Base-by-base conservation (phyloP, 2,797 vertebrate species). In the Odontamblyopus lacepedii region DNA sequence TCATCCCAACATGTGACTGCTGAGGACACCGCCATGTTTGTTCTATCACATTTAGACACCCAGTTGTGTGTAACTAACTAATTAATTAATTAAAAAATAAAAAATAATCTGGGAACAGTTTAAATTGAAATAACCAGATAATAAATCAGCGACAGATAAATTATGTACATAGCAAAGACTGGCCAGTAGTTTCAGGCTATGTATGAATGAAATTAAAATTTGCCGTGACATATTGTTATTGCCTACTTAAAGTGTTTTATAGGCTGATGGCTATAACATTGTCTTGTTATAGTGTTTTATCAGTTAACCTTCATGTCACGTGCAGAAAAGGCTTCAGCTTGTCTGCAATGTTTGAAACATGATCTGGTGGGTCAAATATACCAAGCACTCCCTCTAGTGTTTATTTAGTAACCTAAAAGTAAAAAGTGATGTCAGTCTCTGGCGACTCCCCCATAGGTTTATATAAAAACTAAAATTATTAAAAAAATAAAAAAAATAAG, bases 321-420 rank as follows among this genome's bases (percentile, higher is more conserved):
- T 13, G 41, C 12, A 44, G 38, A 44, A 44, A 44, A 44, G 11
- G 11, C 41, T 44, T 44, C 51, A 53, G 19, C 51, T n/a, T n/a
- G 51, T n/a, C 51, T 53, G 18, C 19, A 53, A 53, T n/a, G 18
- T 53, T 7, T 51, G 48, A 16, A 51, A 15, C 13, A 4, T 48
- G 15, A 48, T 15, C 44, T 48, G 44, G 16, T 5, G 44, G 3
- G 13, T 48, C 44, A 15, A 15, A 48, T 48, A 55, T 23, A 55
- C 55, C 23, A 57, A 26, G 55, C 23, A 44, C 87, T 77, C n/a
- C 91, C 63, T 67, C 91, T 72, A 77, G 75, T 13, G 91, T 63
- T 62, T 4, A 26, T 4, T 0, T 3, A 32, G 15, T 19, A 11
- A 11, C 41, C 41, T 44, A 0, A 4, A 5, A 4, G 12, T 19